Percentiles rank a stretch among this genome's conserved stretches.
phyloP scores from a whole-genome alignment of 1,140 invertebrate genomes.

The Patella vulgata region DNA sequence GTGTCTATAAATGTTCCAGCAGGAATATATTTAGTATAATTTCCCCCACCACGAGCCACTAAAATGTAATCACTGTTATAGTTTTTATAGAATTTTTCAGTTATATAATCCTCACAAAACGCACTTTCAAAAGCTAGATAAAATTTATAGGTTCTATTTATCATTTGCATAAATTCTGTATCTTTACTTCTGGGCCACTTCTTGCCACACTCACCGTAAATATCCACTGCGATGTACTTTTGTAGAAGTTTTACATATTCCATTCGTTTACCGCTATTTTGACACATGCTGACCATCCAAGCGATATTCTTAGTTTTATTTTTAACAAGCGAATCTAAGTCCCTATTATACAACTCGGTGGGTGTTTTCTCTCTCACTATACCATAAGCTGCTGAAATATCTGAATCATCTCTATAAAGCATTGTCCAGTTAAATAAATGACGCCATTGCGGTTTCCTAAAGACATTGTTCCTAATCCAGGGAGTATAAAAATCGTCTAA shows the following conservation, averaged over 20 bases:
- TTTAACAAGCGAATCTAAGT: slow-evolving; percentile 1
- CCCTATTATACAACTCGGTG: too few relatives aligned
- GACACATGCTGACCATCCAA: slow-evolving; percentile 75
- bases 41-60: slow-evolving; percentile 83
- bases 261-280: slow-evolving; percentile 69
- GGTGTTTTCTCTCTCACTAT: too few relatives aligned
- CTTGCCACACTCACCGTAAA: slow-evolving; percentile 73
- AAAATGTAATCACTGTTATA: slow-evolving; percentile 77
- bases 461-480: slow-evolving; percentile 2
- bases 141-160: slow-evolving; percentile 39
- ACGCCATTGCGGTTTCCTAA: slow-evolving; percentile 13
- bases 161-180: slow-evolving; percentile 7
- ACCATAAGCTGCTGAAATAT: slow-evolving; percentile 7
- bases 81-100: slow-evolving; percentile 88
- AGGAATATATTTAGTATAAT: too few relatives aligned
- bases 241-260: slow-evolving; percentile 69
- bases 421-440: too few relatives aligned
- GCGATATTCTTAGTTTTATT: too few relatives aligned
- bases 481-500: slow-evolving; percentile 20
- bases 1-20: too few relatives aligned
- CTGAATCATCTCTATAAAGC: background rate
- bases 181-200: slow-evolving; percentile 20
- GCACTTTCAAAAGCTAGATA: slow-evolving; percentile 78
- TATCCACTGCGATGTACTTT: slow-evolving; percentile 71
- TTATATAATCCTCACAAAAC: slow-evolving; percentile 95